Percentiles rank a stretch among this genome's conserved stretches.
phyloP scores from a whole-genome alignment of 2,888 invertebrate species.

The Dinocampus coccinellae region DNA sequence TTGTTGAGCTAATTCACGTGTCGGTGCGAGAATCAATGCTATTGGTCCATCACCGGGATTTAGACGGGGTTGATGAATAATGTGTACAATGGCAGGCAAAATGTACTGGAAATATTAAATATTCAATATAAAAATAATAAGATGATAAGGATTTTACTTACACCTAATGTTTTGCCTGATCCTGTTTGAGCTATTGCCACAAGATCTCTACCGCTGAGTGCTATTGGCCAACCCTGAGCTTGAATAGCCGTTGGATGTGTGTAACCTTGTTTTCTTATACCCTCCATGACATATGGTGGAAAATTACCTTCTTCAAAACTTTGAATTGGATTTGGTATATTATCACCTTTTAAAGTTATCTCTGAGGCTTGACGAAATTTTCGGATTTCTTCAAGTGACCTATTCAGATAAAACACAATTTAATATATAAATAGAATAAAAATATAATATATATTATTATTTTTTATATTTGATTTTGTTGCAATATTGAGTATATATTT shows the following conservation, averaged over 20 bases:
- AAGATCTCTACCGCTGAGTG: slow-evolving; percentile 75
- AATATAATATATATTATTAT: background rate
- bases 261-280: slow-evolving; percentile 70
- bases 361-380: slow-evolving; percentile 59
- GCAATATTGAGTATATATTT: background rate
- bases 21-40: slow-evolving; percentile 73
- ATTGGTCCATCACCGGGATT: slow-evolving; percentile 76
- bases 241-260: slow-evolving; percentile 76
- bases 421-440: too few species aligned
- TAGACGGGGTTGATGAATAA: slow-evolving; percentile 73
- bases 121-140: too few species aligned
- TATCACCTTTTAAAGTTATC: slow-evolving; percentile 64
- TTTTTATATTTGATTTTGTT: background rate
- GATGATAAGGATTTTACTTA: slow-evolving; percentile 43
- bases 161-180: slow-evolving; percentile 73
- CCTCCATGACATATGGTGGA: slow-evolving; percentile 61
- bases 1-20: slow-evolving; percentile 73
- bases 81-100: slow-evolving; percentile 76
- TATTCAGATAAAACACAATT: too few species aligned
- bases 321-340: slow-evolving; percentile 64
- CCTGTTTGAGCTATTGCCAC: slow-evolving; percentile 78
- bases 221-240: slow-evolving; percentile 78
- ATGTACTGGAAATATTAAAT: slow-evolving; percentile 71
- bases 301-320: slow-evolving; percentile 65
- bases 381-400: slow-evolving; percentile 57